Conservation (phyloP, 2,888 invertebrate species). For the Gryllus longicercus region DNA sequence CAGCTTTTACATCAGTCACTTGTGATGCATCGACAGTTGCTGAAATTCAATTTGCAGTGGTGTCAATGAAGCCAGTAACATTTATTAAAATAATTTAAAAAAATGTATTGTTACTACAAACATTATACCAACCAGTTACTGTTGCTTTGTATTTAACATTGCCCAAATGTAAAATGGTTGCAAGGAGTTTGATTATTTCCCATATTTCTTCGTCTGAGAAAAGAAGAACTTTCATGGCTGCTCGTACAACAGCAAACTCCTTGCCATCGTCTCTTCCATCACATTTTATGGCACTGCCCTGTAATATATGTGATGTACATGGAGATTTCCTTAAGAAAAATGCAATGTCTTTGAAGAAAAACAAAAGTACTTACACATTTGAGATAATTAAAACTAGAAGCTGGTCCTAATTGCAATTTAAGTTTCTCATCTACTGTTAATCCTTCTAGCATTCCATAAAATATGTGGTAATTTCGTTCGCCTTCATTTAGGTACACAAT, state of each 20-base stretch:
- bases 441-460: slow-evolving; percentile 86
- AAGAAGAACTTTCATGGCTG: slow-evolving; percentile 89
- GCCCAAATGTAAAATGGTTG: slow-evolving; percentile 86
- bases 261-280: slow-evolving; percentile 79
- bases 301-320: slow-evolving; percentile 28
- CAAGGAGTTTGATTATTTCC: slow-evolving; percentile 79
- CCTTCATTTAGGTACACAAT: slow-evolving; percentile 85
- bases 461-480: slow-evolving; percentile 94
- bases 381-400: slow-evolving; percentile 75
- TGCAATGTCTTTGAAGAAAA: neutral
- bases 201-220: slow-evolving; percentile 80
- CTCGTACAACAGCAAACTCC: slow-evolving; percentile 83
- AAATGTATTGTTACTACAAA: no score
- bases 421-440: slow-evolving; percentile 74
- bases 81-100: no score
- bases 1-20: slow-evolving; percentile 66
- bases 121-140: slow-evolving; percentile 44
- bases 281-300: slow-evolving; percentile 67
- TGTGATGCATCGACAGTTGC: slow-evolving; percentile 87
- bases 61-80: no score
- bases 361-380: slow-evolving; percentile 57
- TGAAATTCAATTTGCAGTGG: slow-evolving; percentile 42
- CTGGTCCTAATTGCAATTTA: slow-evolving; percentile 68
- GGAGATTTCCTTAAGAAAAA: neutral
- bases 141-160: slow-evolving; percentile 80